Base-by-base conservation (phyloP, 92 coral and sea anemone genomes). In the Porites divaricata region DNA sequence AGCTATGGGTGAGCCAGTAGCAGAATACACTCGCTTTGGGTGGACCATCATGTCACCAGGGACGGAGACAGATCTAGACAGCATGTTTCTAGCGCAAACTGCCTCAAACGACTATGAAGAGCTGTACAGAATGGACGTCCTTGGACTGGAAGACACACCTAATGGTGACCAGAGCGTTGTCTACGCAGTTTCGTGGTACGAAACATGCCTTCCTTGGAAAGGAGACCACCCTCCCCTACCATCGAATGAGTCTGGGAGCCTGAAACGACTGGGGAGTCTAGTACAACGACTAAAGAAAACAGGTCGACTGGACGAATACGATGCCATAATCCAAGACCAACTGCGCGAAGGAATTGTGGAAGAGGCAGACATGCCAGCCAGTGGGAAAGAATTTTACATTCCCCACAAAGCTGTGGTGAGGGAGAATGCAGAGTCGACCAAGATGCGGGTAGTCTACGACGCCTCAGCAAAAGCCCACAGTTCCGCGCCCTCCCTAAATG, bases 21-120 rank as follows among this genome's bases (percentile, higher is more conserved):
- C 80, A 0, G 90, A 91, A 52, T 70, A 59, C 14, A 91, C 90
- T 77, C 82, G 51, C 35, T 88, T 91, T 56, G 86, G 88, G 41
- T 91, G 92, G 95, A 81, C 88, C 64, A 85, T 91, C 52, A 63
- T 91, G 95, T 85, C 90, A 41, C 76, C 92, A 26, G 90, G 95
- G 0, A 88, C 24, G 16, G 91, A 92, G 80, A 75, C 85, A 54
- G 77, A 91, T 86, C 65, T 85, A 56, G 85, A 85, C 73, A 87
- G 72, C 58, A 77, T 83, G 88, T 76, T 81, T 73, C 63, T 89
- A 61, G 74, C 91, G n/a, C 91, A 81, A 24, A 83, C 88, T 61
- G 67, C 91, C 63, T 86, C 80, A 56, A 72, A 41, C 7, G 87
- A 87, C 22, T 87, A 89, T 17, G 90, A 92, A 70, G 88, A 89